phyloP scores from a whole-genome alignment of 2,113 vertebrate genomes.

The Nerophis ophidion region DNA sequence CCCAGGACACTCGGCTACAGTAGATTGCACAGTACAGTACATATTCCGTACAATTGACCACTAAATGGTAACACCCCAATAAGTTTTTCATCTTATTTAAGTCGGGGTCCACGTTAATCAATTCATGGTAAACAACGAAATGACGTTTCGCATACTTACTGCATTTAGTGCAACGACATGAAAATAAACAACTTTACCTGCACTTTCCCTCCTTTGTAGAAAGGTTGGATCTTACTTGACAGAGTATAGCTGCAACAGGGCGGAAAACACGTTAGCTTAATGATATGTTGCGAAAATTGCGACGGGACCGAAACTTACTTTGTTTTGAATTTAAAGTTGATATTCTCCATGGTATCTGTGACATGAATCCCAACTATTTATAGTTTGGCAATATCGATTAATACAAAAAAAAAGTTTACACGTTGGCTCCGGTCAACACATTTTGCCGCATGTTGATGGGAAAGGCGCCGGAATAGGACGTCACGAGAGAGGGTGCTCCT shows the following conservation, averaged over 20 bases:
- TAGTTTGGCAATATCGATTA: not conserved
- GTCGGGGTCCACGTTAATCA: too few species aligned
- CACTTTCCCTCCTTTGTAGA: constrained; percentile 93
- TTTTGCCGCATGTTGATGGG: constrained; percentile 47
- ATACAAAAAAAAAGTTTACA: constrained; percentile 8
- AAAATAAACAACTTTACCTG: constrained; percentile 72
- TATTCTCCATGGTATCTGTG: constrained; percentile 53
- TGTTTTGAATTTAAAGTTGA: constrained; percentile 66
- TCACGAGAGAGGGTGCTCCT: constrained; percentile 28
- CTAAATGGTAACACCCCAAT: too few species aligned
- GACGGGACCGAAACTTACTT: constrained; percentile 58
- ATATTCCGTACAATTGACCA: too few species aligned
- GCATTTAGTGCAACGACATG: too few species aligned
- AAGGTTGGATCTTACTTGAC: constrained; percentile 84
- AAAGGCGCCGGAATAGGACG: constrained; percentile 49
- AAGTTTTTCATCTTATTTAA: too few species aligned
- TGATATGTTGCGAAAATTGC: not conserved
- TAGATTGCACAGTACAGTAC: too few species aligned
- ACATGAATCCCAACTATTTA: not conserved
- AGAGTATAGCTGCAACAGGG: constrained; percentile 75
- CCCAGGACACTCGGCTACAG: too few species aligned
- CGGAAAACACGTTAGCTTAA: not conserved
- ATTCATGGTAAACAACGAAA: too few species aligned
- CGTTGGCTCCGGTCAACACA: constrained; percentile 34
- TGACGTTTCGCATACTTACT: too few species aligned